These are phyloP conservation scores for Pristionchus maxplancki DNA, from an alignment of 2,888 invertebrate species.

Conservation along the genomic window DNA sequence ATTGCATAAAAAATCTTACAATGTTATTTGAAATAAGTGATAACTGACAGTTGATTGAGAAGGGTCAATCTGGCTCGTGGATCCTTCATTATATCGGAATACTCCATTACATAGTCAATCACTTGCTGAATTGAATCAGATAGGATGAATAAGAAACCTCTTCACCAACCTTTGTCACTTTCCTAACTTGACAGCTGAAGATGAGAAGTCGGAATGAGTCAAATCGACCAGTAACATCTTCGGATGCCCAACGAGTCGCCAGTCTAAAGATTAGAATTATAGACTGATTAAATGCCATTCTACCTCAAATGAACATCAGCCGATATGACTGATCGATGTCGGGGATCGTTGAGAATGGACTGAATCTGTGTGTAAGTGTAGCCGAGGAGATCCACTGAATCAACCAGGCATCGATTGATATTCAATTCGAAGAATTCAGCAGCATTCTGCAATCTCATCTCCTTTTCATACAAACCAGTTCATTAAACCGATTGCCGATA, in stretches of 20 bases:
- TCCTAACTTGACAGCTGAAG: slow-evolving; percentile 57
- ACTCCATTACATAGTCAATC: slow-evolving; percentile 81
- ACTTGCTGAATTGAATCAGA: slow-evolving; percentile 70
- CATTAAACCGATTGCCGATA: no score
- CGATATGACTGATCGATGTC: slow-evolving; percentile 75
- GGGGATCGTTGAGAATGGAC: slow-evolving; percentile 81
- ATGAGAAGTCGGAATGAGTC: slow-evolving; percentile 82
- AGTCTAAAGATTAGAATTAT: slow-evolving; percentile 73
- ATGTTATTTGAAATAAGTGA: background rate
- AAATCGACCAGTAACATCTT: slow-evolving; percentile 81
- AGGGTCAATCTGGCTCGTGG: slow-evolving; percentile 82
- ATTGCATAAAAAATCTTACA: background rate
- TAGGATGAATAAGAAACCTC: no score
- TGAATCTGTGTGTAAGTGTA: slow-evolving; percentile 80
- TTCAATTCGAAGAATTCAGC: slow-evolving; percentile 73
- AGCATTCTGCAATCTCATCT: slow-evolving; percentile 56
- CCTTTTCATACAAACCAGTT: background rate
- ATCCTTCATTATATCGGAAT: slow-evolving; percentile 82
- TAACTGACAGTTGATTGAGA: slow-evolving; percentile 80
- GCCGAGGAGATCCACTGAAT: slow-evolving; percentile 82
- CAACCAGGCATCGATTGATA: slow-evolving; percentile 79
- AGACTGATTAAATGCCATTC: background rate
- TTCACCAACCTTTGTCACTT: slow-evolving; percentile 57
- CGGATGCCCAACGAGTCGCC: slow-evolving; percentile 82
- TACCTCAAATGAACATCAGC: slow-evolving; percentile 76